Evolutionary conservation across 2,113 vertebrate species (phyloP).

Genomic region (Atlantisia rogersi): DNA sequence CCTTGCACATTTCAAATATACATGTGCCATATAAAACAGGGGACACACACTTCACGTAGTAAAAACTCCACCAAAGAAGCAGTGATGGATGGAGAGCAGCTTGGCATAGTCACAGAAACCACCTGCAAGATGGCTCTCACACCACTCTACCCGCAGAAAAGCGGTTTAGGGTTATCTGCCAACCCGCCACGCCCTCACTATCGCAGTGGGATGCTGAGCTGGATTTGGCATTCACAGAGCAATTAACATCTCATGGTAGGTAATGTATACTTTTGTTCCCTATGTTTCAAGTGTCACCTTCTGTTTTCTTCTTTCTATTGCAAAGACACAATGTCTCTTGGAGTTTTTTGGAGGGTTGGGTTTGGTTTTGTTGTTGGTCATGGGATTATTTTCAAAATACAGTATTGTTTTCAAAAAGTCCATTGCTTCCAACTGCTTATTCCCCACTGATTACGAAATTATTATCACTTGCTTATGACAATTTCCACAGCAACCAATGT

Average conservation of each 20-base stretch:
- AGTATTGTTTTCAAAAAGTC: not conserved
- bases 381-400: not conserved
- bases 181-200: rapidly evolving
- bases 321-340: not conserved
- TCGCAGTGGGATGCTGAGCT: not conserved
- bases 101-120: not conserved
- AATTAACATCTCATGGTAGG: not conserved
- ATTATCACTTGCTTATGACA: conserved; percentile 18
- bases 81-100: not conserved
- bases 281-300: not conserved
- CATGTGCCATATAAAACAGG: not conserved
- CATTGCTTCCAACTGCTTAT: not conserved
- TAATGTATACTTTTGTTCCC: not conserved
- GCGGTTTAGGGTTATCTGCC: not conserved
- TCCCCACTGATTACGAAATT: not conserved
- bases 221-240: not conserved
- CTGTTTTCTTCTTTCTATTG: not conserved
- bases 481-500: not conserved
- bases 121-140: not conserved
- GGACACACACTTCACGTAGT: not conserved
- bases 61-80: not conserved
- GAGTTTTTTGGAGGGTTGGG: not conserved
- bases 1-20: not conserved
- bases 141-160: not conserved
- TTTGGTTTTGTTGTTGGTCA: not conserved